A percentile compares a stretch with the other conserved stretches of the same genome.
Evolutionary conservation across 2,888 invertebrate genomes (phyloP).

Genomic region (Didymodactylos carnosus): DNA sequence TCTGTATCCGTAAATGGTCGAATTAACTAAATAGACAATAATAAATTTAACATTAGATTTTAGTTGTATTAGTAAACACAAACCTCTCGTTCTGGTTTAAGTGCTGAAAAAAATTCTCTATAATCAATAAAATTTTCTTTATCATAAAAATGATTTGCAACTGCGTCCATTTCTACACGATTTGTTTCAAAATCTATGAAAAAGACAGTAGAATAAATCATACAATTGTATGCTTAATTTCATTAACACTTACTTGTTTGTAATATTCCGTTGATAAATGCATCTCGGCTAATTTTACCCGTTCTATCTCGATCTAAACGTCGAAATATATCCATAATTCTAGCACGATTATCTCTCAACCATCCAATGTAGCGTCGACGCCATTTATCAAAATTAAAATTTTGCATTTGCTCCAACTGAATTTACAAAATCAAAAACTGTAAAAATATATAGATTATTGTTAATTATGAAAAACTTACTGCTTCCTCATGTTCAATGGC

Average conservation of each 20-base stretch:
- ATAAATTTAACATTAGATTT: constrained; percentile 1
- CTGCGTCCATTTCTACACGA: constrained; percentile 89
- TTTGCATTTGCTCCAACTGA: constrained; percentile 69
- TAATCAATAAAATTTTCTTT: constrained; percentile 85
- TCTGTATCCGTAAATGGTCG: constrained; percentile 48
- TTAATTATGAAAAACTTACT: too few relatives aligned
- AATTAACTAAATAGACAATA: background rate
- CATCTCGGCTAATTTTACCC: constrained; percentile 76
- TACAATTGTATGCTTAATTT: background rate
- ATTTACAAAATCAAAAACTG: background rate
- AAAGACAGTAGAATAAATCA: constrained; percentile 6
- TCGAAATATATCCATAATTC: constrained; percentile 89
- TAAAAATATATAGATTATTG: too few relatives aligned
- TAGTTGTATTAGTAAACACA: too few relatives aligned
- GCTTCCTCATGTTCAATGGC: too few relatives aligned
- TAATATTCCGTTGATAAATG: constrained; percentile 92
- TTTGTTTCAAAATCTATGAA: constrained; percentile 71
- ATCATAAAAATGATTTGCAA: constrained; percentile 85
- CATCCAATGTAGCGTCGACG: constrained; percentile 86
- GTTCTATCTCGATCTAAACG: constrained; percentile 97
- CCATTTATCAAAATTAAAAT: constrained; percentile 99
- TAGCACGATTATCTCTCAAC: constrained; percentile 97
- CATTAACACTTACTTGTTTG: constrained; percentile 57
- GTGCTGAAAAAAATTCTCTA: constrained; percentile 92
- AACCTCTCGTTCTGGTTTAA: constrained; percentile 76